Evolutionary conservation across 2,888 invertebrate species (phyloP).

Genomic region (Pseudococcus longispinus): DNA sequence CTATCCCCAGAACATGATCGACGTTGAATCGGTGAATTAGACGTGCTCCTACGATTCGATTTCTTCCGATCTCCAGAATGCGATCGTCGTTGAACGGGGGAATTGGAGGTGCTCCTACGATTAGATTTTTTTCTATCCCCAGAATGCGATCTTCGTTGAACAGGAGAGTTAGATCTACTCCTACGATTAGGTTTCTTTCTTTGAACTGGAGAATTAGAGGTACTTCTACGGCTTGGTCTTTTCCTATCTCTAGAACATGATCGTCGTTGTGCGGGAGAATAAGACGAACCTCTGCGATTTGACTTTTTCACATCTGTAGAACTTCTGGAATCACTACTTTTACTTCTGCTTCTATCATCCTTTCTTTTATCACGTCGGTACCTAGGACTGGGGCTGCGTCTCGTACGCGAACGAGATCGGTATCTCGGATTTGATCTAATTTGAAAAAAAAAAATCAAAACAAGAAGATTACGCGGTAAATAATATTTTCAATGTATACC

Average conservation of each 20-base stretch:
- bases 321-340: neutral
- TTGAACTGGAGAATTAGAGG: neutral
- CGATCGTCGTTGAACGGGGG: neutral
- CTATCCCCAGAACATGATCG: neutral
- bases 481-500: neutral
- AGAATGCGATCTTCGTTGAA: neutral
- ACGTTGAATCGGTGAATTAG: neutral
- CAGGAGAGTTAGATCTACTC: neutral
- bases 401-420: neutral
- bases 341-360: neutral
- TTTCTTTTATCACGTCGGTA: neutral
- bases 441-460: neutral
- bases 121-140: neutral
- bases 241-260: neutral
- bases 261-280: neutral
- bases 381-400: neutral
- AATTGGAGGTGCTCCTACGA: neutral
- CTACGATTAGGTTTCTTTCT: neutral
- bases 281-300: neutral
- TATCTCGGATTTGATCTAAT: constrained; percentile 12
- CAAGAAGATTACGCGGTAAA: neutral
- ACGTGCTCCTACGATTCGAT: neutral
- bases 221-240: neutral
- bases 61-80: constrained; percentile 11
- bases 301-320: neutral